Percentiles rank a stretch among this genome's conserved stretches.
phyloP scores from a whole-genome alignment of 2,113 vertebrate genomes.

The Phoxinus phoxinus region DNA sequence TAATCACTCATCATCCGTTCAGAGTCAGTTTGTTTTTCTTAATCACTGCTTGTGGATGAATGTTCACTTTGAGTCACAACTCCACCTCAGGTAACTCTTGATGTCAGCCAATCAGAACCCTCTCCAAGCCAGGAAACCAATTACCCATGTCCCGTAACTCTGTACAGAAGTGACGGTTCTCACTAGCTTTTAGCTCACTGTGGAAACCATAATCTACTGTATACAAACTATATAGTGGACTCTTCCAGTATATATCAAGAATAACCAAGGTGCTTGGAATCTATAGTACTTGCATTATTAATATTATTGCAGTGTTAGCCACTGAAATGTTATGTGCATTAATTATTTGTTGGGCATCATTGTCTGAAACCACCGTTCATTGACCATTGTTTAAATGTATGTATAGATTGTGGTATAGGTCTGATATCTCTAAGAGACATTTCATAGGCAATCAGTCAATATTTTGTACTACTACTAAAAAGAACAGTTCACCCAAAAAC shows the following conservation, averaged over 20 bases:
- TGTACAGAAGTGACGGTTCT: background rate
- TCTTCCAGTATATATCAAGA: conserved; percentile 34
- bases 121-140: conserved; percentile 5
- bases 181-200: conserved; percentile 30
- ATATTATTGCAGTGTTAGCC: conserved; percentile 34
- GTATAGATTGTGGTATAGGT: background rate
- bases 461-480: background rate
- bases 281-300: conserved; percentile 39
- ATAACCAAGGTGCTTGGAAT: conserved; percentile 49
- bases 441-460: background rate
- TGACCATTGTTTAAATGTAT: conserved; percentile 19
- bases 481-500: background rate
- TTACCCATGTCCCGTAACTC: background rate
- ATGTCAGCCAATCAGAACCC: conserved; percentile 33
- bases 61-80: conserved; percentile 49
- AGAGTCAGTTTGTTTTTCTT: conserved; percentile 79
- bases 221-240: conserved; percentile 7
- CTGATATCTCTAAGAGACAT: background rate
- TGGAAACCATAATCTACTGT: conserved; percentile 18
- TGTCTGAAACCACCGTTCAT: conserved; percentile 1
- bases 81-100: conserved; percentile 49
- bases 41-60: conserved; percentile 77
- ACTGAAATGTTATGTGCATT: conserved; percentile 48
- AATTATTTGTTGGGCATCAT: background rate
- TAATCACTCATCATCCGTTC: conserved; percentile 70